Conservation (phyloP, 2,888 invertebrate genomes). For the Euzophera pinguis region DNA sequence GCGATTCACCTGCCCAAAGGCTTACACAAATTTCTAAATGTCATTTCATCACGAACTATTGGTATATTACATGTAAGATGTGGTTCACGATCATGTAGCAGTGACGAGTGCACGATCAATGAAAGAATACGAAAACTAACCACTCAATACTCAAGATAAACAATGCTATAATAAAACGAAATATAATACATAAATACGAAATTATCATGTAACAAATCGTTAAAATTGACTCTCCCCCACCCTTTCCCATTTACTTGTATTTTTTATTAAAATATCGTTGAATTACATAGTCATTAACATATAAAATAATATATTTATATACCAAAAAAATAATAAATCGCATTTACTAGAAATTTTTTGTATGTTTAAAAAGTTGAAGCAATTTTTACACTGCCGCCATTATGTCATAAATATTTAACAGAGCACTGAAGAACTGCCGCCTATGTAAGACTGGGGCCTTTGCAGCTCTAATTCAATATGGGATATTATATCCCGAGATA, state of each 20-base stretch:
- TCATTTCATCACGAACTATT: not conserved
- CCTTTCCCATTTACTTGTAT: not conserved
- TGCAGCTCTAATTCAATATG: no score
- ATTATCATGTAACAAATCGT: not conserved
- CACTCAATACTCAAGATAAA: not conserved
- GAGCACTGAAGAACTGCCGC: no score
- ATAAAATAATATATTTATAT: not conserved
- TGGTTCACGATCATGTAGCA: not conserved
- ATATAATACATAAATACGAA: not conserved
- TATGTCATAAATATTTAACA: no score
- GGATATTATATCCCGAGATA: no score
- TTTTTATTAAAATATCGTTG: not conserved
- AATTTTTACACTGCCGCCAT: no score
- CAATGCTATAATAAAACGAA: not conserved
- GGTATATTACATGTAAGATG: conserved; percentile 1
- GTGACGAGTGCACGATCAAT: conserved; percentile 19
- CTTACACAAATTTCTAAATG: not conserved
- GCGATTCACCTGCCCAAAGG: not conserved
- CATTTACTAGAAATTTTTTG: no score
- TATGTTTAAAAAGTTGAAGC: no score
- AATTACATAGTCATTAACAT: not conserved
- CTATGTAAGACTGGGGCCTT: no score
- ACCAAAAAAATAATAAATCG: not conserved
- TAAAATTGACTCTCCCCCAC: not conserved
- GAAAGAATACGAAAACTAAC: conserved; percentile 14